Evolutionary conservation across 2,888 invertebrate species (phyloP).

Genomic region (Drosophila mercatorum): DNA sequence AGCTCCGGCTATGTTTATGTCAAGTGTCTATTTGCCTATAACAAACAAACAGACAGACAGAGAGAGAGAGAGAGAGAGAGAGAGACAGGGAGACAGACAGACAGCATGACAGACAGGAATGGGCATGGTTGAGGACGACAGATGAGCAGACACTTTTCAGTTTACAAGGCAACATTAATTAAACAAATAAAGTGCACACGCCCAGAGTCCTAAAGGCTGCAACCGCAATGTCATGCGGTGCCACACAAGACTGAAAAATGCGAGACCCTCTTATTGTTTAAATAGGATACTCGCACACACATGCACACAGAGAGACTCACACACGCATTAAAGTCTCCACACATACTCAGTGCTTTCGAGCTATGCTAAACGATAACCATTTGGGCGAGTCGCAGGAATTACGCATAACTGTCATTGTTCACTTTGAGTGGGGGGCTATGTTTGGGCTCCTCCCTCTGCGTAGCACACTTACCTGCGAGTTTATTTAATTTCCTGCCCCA

Average conservation of each 20-base stretch:
- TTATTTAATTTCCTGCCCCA: conserved; percentile 68
- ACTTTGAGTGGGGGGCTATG: conserved; percentile 20
- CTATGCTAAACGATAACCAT: conserved; percentile 45
- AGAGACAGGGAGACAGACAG: conserved; percentile 7
- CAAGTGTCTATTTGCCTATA: conserved; percentile 80
- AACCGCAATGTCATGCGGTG: conserved; percentile 56
- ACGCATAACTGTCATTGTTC: conserved; percentile 73
- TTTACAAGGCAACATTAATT: conserved; percentile 77
- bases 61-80: too few relatives aligned
- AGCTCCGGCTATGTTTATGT: conserved; percentile 76
- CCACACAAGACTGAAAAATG: conserved; percentile 51
- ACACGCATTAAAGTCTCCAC: not conserved
- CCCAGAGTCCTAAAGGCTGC: conserved; percentile 53
- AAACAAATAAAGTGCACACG: conserved; percentile 78
- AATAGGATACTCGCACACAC: conserved; percentile 29
- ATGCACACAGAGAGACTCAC: not conserved
- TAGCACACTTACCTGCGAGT: conserved; percentile 58
- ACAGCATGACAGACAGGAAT: not conserved
- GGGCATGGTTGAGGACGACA: conserved; percentile 5
- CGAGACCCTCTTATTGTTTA: conserved; percentile 46
- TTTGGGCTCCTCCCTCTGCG: conserved; percentile 31
- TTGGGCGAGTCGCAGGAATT: conserved; percentile 37
- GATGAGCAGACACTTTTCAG: conserved; percentile 68
- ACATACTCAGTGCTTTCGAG: conserved; percentile 11
- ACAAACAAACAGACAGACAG: conserved; percentile 65